A percentile compares a stretch with the other conserved stretches of the same genome.
Conservation (phyloP, 2,797 vertebrate species). For the Amazonetta brasiliensis region DNA sequence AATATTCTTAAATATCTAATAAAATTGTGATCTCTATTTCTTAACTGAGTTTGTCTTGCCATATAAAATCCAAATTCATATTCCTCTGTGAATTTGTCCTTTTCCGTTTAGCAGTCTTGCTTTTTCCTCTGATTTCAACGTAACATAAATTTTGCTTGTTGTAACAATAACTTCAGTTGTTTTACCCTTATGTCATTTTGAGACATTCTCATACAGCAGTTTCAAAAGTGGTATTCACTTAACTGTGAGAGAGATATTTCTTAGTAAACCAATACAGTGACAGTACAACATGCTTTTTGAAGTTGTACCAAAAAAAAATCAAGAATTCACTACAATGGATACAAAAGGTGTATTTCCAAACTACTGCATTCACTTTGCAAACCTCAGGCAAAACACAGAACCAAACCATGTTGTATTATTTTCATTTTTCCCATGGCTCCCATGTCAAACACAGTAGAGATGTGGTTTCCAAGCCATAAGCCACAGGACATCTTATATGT, state of each 20-base stretch:
- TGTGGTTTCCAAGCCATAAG: background rate
- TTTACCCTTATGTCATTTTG: background rate
- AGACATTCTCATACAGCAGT: background rate
- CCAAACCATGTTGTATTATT: background rate
- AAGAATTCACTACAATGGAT: background rate
- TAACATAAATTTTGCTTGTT: background rate
- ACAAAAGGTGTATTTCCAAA: background rate
- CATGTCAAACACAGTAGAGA: background rate
- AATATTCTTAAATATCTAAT: background rate
- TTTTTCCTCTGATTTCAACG: background rate
- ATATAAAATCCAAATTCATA: background rate
- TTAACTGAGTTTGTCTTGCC: background rate
- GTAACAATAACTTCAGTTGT: background rate
- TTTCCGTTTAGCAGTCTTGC: background rate
- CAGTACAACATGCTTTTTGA: background rate
- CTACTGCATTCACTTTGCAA: background rate
- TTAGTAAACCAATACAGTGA: background rate
- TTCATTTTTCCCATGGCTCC: background rate
- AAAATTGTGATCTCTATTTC: background rate
- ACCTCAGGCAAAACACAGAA: background rate
- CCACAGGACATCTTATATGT: background rate
- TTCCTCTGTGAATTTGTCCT: background rate
- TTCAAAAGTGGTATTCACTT: background rate
- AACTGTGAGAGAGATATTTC: background rate
- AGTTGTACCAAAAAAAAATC: background rate